Evolutionary conservation across 2,113 vertebrate genomes (phyloP).

Genomic region (Hippocampus guttulatus): DNA sequence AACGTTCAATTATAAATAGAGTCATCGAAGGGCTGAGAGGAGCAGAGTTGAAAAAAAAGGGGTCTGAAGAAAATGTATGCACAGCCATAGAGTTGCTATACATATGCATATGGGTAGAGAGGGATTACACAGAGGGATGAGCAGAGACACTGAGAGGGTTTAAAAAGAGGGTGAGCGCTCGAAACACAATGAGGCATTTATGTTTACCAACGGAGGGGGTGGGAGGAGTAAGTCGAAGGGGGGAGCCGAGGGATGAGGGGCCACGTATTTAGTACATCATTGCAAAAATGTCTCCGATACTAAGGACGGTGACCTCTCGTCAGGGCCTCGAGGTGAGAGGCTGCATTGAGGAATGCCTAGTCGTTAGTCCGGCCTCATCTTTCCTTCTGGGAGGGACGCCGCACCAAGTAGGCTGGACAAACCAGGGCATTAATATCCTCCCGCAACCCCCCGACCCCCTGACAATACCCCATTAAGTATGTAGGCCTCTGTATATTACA

Average conservation of each 20-base stretch:
- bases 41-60: constrained; percentile 31
- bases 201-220: constrained; percentile 43
- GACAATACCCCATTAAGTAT: constrained; percentile 76
- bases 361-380: constrained; percentile 65
- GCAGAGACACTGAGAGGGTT: constrained; percentile 54
- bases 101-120: constrained; percentile 64
- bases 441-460: constrained; percentile 55
- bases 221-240: not conserved
- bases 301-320: constrained; percentile 75
- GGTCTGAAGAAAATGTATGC: constrained; percentile 66
- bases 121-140: constrained; percentile 67
- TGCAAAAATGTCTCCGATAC: constrained; percentile 59
- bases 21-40: constrained; percentile 50
- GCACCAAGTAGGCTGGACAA: constrained; percentile 67
- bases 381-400: constrained; percentile 72
- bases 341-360: constrained; percentile 49
- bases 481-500: constrained; percentile 72
- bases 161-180: constrained; percentile 55
- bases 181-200: constrained; percentile 50
- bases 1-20: constrained; percentile 70
- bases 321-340: constrained; percentile 54
- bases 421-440: constrained; percentile 74
- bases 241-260: constrained; percentile 16
- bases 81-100: constrained; percentile 64
- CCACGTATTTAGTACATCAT: constrained; percentile 47